phyloP scores from a whole-genome alignment of 2,113 vertebrate species.

The Nothoprocta pentlandii region DNA sequence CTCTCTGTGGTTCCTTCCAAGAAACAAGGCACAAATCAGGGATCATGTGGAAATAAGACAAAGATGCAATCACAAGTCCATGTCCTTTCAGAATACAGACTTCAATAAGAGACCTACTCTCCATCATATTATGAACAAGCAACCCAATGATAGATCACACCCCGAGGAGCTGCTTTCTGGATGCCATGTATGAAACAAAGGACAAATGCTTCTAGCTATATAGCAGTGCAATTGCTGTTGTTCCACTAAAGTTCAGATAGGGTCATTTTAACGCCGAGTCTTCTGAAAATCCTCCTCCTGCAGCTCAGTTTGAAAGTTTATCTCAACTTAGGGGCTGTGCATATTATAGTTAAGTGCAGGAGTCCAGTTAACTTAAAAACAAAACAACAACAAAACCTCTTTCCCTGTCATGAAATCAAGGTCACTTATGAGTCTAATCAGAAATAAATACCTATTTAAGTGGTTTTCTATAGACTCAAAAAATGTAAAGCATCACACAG shows the following conservation, averaged over 20 bases:
- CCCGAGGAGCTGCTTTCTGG: neutral
- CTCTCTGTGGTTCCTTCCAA: neutral
- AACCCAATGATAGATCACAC: neutral
- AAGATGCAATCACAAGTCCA: neutral
- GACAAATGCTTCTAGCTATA: neutral
- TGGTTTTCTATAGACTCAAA: neutral
- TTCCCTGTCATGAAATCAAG: neutral
- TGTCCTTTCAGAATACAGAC: neutral
- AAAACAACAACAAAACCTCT: neutral
- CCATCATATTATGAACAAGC: neutral
- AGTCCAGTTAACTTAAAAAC: neutral
- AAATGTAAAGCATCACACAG: neutral
- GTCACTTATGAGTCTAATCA: neutral
- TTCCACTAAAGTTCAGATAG: neutral
- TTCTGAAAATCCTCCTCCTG: neutral
- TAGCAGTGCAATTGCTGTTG: neutral
- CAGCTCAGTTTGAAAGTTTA: neutral
- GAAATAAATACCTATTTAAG: neutral
- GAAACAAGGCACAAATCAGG: neutral
- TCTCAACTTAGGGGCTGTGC: neutral
- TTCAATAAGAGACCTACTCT: constrained; percentile 2
- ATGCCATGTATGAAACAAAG: neutral
- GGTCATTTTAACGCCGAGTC: neutral
- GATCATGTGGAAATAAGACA: neutral
- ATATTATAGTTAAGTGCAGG: neutral